Conservation (phyloP, 2,888 invertebrate species). For the Sarcophaga variegata region DNA sequence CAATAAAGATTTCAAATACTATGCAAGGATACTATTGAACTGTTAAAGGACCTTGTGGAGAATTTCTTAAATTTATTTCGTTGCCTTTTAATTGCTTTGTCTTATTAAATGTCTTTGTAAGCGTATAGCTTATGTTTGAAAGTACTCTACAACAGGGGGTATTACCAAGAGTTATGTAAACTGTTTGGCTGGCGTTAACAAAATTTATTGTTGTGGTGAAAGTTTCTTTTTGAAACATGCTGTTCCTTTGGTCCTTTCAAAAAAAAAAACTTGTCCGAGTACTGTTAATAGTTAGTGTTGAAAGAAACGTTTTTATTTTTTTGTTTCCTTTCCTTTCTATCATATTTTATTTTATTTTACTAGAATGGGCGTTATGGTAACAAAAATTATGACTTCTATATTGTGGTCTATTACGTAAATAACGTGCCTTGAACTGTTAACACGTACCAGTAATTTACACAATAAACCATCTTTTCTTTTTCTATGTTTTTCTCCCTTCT, state of each 20-base stretch:
- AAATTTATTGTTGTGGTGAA: slow-evolving; percentile 69
- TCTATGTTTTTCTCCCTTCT: not conserved
- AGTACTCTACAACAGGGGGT: too few species aligned
- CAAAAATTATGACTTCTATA: slow-evolving; percentile 67
- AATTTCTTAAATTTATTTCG: too few species aligned
- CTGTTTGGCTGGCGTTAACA: slow-evolving; percentile 29
- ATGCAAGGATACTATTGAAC: too few species aligned
- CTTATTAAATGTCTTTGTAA: too few species aligned
- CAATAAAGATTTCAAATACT: too few species aligned
- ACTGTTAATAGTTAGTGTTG: not conserved
- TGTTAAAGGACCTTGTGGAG: too few species aligned
- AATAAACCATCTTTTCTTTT: slow-evolving; percentile 40
- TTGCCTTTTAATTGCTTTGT: too few species aligned
- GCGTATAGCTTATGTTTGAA: not conserved
- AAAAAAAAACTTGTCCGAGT: not conserved
- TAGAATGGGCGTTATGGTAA: slow-evolving; percentile 46
- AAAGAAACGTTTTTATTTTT: slow-evolving; percentile 12
- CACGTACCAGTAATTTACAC: slow-evolving; percentile 67
- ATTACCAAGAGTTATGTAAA: slow-evolving; percentile 38
- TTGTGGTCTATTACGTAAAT: slow-evolving; percentile 68
- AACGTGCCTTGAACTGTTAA: slow-evolving; percentile 59
- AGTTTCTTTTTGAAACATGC: slow-evolving; percentile 56
- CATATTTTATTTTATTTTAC: slow-evolving; percentile 14
- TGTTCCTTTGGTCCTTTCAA: not conserved
- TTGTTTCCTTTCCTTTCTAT: slow-evolving; percentile 5